A percentile compares a stretch with the other conserved stretches of the same genome.
These are phyloP conservation scores for Blera fallax DNA, from an alignment of 2,888 invertebrate species.

Conservation along the genomic window DNA sequence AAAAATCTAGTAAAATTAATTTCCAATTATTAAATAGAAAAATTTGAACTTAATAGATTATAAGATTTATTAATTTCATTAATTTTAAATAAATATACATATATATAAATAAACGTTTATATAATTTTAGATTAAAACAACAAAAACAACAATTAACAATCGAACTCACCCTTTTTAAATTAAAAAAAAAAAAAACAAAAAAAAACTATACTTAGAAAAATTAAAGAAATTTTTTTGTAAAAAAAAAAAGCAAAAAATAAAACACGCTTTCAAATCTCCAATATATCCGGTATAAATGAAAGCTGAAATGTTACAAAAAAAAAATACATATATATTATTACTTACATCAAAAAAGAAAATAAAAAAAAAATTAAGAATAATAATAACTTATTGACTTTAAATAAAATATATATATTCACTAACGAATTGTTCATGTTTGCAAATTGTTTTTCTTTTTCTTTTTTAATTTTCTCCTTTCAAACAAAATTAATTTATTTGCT, in stretches of 20 bases:
- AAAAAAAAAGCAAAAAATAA: too few relatives aligned
- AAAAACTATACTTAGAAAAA: background rate
- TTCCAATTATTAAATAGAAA: slow-evolving; percentile 11
- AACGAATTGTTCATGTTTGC: slow-evolving; percentile 16
- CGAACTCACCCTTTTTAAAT: background rate
- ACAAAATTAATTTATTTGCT: background rate
- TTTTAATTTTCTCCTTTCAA: slow-evolving; percentile 10
- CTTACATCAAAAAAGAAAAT: background rate
- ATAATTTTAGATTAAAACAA: background rate
- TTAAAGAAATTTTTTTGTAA: background rate
- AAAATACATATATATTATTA: slow-evolving; percentile 23
- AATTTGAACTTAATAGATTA: background rate
- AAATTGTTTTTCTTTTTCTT: too few relatives aligned
- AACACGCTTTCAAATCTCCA: background rate
- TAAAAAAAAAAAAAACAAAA: background rate
- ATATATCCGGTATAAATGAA: background rate
- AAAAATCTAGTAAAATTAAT: slow-evolving; percentile 12
- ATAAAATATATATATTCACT: slow-evolving; percentile 9
- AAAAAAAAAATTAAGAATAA: too few relatives aligned
- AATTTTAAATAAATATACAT: too few relatives aligned
- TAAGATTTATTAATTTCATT: background rate
- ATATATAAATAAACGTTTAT: background rate
- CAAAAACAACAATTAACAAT: slow-evolving; percentile 8
- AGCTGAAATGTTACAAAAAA: background rate
- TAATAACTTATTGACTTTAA: slow-evolving; percentile 3